These are phyloP conservation scores for Nysson spinosus DNA, from an alignment of 2,888 invertebrate species.

Conservation along the genomic window DNA sequence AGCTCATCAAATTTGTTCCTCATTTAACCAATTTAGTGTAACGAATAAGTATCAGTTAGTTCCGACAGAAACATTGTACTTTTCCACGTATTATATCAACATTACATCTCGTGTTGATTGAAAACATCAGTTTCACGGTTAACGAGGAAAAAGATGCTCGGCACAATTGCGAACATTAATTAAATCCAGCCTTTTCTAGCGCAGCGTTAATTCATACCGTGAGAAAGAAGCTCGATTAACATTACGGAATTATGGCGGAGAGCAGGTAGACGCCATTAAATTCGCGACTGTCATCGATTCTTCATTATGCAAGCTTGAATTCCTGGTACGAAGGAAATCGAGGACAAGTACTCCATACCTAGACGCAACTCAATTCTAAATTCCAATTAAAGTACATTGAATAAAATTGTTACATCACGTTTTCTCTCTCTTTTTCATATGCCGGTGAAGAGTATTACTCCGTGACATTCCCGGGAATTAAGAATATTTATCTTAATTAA, in stretches of 20 bases:
- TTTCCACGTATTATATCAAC: too few relatives aligned
- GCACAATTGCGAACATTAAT: slow-evolving; percentile 11
- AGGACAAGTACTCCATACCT: not conserved
- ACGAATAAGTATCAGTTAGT: too few relatives aligned
- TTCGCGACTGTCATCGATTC: slow-evolving; percentile 1
- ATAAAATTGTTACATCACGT: slow-evolving; percentile 37
- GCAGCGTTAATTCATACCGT: not conserved
- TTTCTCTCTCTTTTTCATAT: slow-evolving; percentile 21
- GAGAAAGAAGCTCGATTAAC: not conserved
- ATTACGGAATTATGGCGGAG: slow-evolving; percentile 2
- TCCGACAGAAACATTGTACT: too few relatives aligned
- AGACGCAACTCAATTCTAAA: slow-evolving; percentile 17
- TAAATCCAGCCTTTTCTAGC: slow-evolving; percentile 2
- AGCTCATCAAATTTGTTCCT: too few relatives aligned
- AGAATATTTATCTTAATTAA: slow-evolving; percentile 22
- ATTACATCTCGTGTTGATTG: not conserved
- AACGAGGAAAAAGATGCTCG: not conserved
- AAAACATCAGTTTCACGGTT: not conserved
- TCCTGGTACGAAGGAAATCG: slow-evolving; percentile 15
- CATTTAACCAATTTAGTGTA: too few relatives aligned
- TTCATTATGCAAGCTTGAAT: slow-evolving; percentile 20
- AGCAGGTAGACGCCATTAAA: slow-evolving; percentile 4
- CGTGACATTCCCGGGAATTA: too few relatives aligned
- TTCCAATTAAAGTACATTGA: slow-evolving; percentile 13
- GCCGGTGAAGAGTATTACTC: too few relatives aligned